These are phyloP conservation scores for Argyrosomus japonicus DNA, from an alignment of 2,113 vertebrate species.

Conservation along the genomic window DNA sequence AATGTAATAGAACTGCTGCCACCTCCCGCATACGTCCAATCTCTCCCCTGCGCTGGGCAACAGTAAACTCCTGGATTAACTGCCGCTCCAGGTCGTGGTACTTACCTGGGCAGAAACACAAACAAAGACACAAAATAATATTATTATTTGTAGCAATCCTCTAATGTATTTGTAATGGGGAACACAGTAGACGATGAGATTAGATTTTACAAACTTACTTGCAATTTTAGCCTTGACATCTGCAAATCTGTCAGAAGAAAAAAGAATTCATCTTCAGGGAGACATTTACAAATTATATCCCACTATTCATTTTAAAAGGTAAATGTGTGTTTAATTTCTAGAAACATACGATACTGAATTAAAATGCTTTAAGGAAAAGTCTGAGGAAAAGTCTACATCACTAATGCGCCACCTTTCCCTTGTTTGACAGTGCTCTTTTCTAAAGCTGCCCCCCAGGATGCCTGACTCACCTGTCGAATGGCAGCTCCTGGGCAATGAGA, in stretches of 20 bases:
- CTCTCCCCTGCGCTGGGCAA: constrained; percentile 93
- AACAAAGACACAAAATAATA: not conserved
- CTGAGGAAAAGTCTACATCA: constrained; percentile 16
- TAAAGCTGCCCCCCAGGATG: constrained; percentile 69
- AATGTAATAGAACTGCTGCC: constrained; percentile 97
- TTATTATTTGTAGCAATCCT: constrained; percentile 3
- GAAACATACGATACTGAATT: not conserved
- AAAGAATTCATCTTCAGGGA: constrained; percentile 32
- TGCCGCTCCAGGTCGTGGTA: constrained; percentile 99
- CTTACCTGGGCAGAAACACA: constrained; percentile 87
- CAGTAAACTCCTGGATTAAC: constrained; percentile 98
- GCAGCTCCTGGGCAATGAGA: constrained; percentile 98
- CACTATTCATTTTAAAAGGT: not conserved
- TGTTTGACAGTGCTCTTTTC: constrained; percentile 58
- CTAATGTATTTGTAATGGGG: not conserved
- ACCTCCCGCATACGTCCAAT: constrained; percentile 98
- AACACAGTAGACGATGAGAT: not conserved
- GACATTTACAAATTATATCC: not conserved
- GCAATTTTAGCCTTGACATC: constrained; percentile 99
- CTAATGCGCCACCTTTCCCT: constrained; percentile 48
- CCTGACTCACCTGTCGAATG: constrained; percentile 94
- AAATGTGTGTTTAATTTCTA: not conserved
- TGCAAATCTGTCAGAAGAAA: constrained; percentile 91
- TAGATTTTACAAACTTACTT: constrained; percentile 87
- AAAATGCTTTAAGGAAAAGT: constrained; percentile 1